Base-by-base conservation (phyloP, 1,140 invertebrate species). In the Drosophila albomicans region DNA sequence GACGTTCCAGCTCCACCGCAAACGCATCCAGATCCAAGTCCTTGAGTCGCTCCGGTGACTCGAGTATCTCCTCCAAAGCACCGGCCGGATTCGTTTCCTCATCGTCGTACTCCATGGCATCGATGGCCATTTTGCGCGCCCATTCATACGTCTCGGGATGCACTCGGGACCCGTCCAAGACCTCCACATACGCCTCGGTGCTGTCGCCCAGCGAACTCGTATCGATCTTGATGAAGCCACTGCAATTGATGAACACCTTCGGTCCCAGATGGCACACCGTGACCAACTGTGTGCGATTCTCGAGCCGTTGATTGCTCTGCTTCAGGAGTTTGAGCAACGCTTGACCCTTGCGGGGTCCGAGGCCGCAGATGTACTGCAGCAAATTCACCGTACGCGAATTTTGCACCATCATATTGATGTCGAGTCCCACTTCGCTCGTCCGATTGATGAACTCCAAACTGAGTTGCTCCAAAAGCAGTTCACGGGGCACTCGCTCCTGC, bases 81-180 rank as follows among this genome's bases (percentile, higher is more conserved):
- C 97, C 97, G 0, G 98, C 98, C 0, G 99, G 98, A 94, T 99
- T 99, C 0, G 96, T 96, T 74, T 98, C 97, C 87, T 98, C 98
- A 81, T 99, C 98, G 81, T 99, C 99, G 79, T 99, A 99, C 80
- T 99, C 99, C 8, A 99, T 93, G 5, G 99, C 99, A 94, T 99
- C 99, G 0, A 99, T 98, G 3, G 99, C 99, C 99, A 99, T 99
- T 94, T 99, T 99, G 16, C 98, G 93, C 0, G 99, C 99, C 99
- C 99, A 99, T 92, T 99, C 99, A 85, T 99, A 99, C 0, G 98
- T 98, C 93, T 99, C 99, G 0, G 99, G 99, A 94, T 99, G 99
- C 0, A 99, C 98, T 75, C 99, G 94, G 0, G 99, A 99, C 0
- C 98, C 98, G 92, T 99, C 99, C 3, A 99, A 93, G 0, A 99